Evolutionary conservation across 2,888 invertebrate genomes (phyloP), one percentile per base, ranked within the genome.

Genomic region (Tenthredo mesomela): DNA sequence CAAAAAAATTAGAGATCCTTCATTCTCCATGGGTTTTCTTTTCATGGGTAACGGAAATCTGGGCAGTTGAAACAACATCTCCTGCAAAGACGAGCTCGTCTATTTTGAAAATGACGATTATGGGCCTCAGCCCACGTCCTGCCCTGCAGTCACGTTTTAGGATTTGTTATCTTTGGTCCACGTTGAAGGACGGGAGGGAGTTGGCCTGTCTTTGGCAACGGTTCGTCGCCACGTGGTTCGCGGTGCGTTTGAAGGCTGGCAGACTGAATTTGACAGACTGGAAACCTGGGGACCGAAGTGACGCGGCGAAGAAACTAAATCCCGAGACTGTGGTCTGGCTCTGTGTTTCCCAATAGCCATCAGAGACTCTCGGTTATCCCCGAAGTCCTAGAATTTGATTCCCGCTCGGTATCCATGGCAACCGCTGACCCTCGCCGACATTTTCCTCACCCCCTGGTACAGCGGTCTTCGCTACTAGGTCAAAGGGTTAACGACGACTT

Each of bases 151-250:
- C 88, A 89, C 90, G 89, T 90, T 89, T 89, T 89, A 89, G 89
- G 89, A 89, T 90, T 88, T 87, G 88, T 89, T 90, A 89, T 89
- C 89, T 87, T 87, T 70, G 67, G 82, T 47, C 47, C 82, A 37
- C 9, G 25, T 7, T 25, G 50, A 61, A 21, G 47, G 82, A 21
- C 54, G 65, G n/a, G 15, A 43, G 21, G 67, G 47, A 12, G 15
- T 61, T 21, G 37, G 82, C 47, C 67, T 82, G 70, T 65, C 80
- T 33, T 58, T 80, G 33, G 67, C 29, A 47, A 29, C 43, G 43
- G 10, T 2, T 82, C 67, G 25, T 65, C 47, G 47, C 67, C 82
- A 47, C 82, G 82, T 82, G 67, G 82, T 82, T 67, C 47, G 82
- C 82, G 82, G 82, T 70, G 40, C 67, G 40, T 82, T 67, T 82